Evolutionary conservation across 2,888 invertebrate genomes (phyloP), one percentile per base, ranked within the genome.

Genomic region (Melanophora roralis): DNA sequence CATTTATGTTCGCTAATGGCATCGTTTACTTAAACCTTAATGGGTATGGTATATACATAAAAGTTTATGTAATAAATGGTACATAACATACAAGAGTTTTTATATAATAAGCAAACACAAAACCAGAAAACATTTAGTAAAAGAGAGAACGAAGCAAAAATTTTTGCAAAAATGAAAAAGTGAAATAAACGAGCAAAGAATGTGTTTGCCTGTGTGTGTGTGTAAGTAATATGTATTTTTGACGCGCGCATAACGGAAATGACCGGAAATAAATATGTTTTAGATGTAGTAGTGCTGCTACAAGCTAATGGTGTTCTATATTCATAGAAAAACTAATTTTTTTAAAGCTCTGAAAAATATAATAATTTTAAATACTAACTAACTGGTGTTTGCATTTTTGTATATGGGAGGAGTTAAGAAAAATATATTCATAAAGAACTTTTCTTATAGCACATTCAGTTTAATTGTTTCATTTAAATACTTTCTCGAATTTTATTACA

Each of bases 1-100:
- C 57, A 65, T 78, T 77, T 60, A 74, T 59, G 51, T 55, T 69
- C 76, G 81, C 81, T 81, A 82, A 82, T 81, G 59, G 67, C 74
- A 62, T 64, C 81, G 78, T 82, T 82, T 82, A 81, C 71, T 49
- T 59, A 12, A 49, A 76, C 40, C 55, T 76, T 71, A 71, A 79
- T 74, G 81, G 75, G 81, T 74, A 78, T 78, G 81, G 59, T 81
- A 53, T 67, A 43, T 14, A 32, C 14, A 69, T 0, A 16, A 38
- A 21, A 49, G 8, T 36, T 2, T 65, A 27, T 27, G 0, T 32
- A 16, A 8, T 12, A 23, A 1, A 8, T 27, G 1, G 6, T 36
- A 12, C 14, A 49, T 5, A 5, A 12, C 9, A 11, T 0, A 21
- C 14, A 34, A 16, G 16, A 23, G 1, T 7, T 19, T 27, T 16